Base-by-base conservation (phyloP, 2,113 vertebrate species). In the Boleophthalmus pectinirostris region DNA sequence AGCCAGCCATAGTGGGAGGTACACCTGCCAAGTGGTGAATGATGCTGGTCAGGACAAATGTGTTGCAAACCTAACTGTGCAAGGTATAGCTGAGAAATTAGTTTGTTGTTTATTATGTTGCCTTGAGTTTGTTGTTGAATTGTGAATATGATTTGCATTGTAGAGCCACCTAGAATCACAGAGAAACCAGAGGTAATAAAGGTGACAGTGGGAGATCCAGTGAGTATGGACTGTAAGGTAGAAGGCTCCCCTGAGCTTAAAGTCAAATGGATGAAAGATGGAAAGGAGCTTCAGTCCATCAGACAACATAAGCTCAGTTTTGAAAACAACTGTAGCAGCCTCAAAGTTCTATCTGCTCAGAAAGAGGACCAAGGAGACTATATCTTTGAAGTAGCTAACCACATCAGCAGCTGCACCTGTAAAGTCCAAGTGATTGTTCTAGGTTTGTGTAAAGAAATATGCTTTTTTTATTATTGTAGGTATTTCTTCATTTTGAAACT, bases 1-100 rank as follows among this genome's bases (percentile, higher is more conserved):
- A 73, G 92, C 92, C 0, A 81, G 83, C 20, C 95, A 98, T 79
- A 87, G 93, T 65, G 98, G 97, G 38, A 95, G 94, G 83, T 99
- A 99, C 24, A 95, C 94, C 4, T 99, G 98, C 78, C 97, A 98
- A 89, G 96, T 96, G 87, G 92, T 94, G 66, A 99, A 99, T 0
- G 96, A 99, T 78, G 97, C 97, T 18, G 98, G 98, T 1, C 11
- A 93, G 65, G 96, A 97, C 60, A 96, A 95, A 74, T 98, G 97
- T 74, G 97, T 94, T 77, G 96, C 95, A 72, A 94, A 92, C 73
- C 95, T 99, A 68, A 91, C 93, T 72, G 97, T 98, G 35, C 95
- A 99, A 99, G 97, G 98, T 99, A 88, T 45, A 76, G 3, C 5
- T 35, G 13, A 10, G 21, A 15, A 9, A 3, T 18, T 1, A 9